Base-by-base conservation (phyloP, 2,888 invertebrate genomes). In the Conus canariensis region DNA sequence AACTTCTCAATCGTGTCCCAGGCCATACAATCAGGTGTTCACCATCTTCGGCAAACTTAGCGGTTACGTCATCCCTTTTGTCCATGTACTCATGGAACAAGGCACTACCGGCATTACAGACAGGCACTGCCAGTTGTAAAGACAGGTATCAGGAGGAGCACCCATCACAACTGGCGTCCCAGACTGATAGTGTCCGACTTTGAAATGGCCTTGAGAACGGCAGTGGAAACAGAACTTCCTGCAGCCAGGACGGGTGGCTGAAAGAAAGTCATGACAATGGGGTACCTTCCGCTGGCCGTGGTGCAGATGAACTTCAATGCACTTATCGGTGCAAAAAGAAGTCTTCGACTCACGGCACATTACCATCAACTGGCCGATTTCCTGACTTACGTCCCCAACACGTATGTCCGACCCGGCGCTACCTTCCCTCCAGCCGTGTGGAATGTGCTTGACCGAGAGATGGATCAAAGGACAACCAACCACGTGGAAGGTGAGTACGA, bases 131-230 rank as follows among this genome's bases (percentile, higher is more conserved):
- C 25, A 30, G 25, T 7, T 22, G 80, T 80, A 9, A 80, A 80
- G 30, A 80, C 45, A 30, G 30, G 30, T 30, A 7, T 80, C 80
- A 80, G 80, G 30, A 80, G 80, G 30, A 25, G 25, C 25, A 30
- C 30, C 30, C 80, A 80, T 45, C 80, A 80, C 80, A 80, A 80
- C 45, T 80, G 80, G 80, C 80, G 80, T 30, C 80, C 80, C 30
- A 25, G 30, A 80, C 80, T 80, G 25, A 30, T 80, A 25, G 30
- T 80, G 25, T 80, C 30, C 80, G 80, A 80, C 30, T 80, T 80
- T 30, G 80, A 45, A 30, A 10, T 30, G 30, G 80, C 80, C 30
- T 80, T 80, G 80, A 25, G 7, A 10, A 80, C 80, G 9, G 80
- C 80, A 25, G n/a, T 80, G 9, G 80, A 80, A 80, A 80, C 80